Percentiles rank a stretch among this genome's conserved stretches.
phyloP scores from a whole-genome alignment of 2,113 vertebrate genomes.

The Pseudolaguvia tuberculata region DNA sequence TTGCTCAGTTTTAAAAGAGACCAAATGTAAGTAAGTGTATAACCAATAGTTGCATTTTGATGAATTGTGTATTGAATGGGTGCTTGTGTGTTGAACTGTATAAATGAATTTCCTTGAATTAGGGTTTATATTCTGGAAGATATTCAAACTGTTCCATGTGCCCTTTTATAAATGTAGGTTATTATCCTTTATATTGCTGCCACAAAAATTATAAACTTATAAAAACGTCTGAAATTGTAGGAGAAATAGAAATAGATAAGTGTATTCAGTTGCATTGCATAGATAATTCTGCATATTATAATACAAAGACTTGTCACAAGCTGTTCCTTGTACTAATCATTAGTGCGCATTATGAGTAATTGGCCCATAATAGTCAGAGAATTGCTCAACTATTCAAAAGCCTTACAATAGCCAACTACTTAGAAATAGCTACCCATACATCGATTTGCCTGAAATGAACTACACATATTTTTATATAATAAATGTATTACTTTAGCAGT shows the following conservation, averaged over 20 bases:
- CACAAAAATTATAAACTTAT: neutral
- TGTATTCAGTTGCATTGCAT: slow-evolving; percentile 25
- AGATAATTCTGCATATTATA: slow-evolving; percentile 10
- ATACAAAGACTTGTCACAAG: slow-evolving; percentile 25
- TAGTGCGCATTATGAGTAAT: slow-evolving; percentile 9
- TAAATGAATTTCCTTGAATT: neutral
- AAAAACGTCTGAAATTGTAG: slow-evolving; percentile 3
- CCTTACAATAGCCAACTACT: neutral
- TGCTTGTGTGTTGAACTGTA: neutral
- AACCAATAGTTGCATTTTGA: neutral
- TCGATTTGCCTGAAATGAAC: neutral
- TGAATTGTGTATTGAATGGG: neutral
- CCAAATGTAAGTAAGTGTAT: no score
- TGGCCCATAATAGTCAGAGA: neutral
- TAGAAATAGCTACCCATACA: neutral
- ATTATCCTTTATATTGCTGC: neutral
- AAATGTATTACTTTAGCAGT: neutral
- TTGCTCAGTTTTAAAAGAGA: no score
- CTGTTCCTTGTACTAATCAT: slow-evolving; percentile 10
- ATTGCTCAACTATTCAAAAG: neutral
- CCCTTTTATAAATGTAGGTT: neutral
- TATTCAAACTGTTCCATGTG: neutral
- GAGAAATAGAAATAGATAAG: slow-evolving; percentile 16
- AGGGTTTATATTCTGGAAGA: neutral
- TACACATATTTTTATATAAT: neutral